phyloP scores from a whole-genome alignment of 2,113 vertebrate species.

The Gnathonemus echidnorhynchus region DNA sequence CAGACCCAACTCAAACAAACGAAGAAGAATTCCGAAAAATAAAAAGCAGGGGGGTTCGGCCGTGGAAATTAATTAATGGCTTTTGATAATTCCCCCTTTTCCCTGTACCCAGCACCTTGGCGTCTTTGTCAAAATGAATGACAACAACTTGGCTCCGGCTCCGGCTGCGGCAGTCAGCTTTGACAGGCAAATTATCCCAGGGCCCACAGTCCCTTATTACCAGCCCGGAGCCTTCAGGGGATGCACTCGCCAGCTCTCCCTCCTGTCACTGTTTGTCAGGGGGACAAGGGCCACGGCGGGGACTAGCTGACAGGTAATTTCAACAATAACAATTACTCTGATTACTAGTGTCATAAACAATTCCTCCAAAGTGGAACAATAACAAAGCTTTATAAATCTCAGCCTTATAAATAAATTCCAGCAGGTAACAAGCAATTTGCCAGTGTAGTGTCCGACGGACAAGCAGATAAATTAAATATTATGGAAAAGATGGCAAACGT shows the following conservation, averaged over 20 bases:
- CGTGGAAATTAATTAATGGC: conserved; percentile 63
- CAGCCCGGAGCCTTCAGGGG: conserved; percentile 94
- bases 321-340: conserved; percentile 99
- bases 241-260: conserved; percentile 68
- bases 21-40: not conserved
- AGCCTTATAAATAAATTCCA: conserved; percentile 90
- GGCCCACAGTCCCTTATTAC: conserved; percentile 92
- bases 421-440: conserved; percentile 91
- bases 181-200: conserved; percentile 99
- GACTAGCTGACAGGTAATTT: conserved; percentile 99
- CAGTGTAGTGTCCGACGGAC: conserved; percentile 68
- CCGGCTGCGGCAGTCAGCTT: conserved; percentile 83
- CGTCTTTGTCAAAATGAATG: conserved; percentile 84
- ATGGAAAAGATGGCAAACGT: not conserved
- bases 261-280: conserved; percentile 97
- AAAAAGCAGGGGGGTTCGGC: conserved; percentile 25
- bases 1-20: conserved; percentile 43
- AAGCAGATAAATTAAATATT: conserved; percentile 53
- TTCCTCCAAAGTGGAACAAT: conserved; percentile 83
- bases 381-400: conserved; percentile 95
- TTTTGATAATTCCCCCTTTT: conserved; percentile 69
- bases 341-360: conserved; percentile 99
- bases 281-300: conserved; percentile 78
- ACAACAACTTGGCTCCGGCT: conserved; percentile 87
- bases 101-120: conserved; percentile 71